Evolutionary conservation across 2,888 invertebrate species (phyloP), one percentile per base, ranked within the genome.

Genomic region (Drosophila paramelanica): DNA sequence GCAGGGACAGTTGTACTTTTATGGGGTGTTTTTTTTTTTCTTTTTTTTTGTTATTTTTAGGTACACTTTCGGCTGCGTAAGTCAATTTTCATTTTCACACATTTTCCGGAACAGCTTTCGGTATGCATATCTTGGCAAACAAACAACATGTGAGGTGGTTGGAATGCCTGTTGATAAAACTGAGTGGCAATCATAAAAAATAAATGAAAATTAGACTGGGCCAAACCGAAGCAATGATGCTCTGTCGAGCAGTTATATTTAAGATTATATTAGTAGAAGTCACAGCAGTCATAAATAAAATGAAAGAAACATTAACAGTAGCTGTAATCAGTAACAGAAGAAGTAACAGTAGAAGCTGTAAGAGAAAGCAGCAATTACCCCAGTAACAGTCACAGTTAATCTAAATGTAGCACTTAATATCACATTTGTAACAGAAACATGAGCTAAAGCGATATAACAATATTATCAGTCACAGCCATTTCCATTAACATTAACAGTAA

Each of bases 11-110:
- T 42, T 47, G 13, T 49, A 31, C 23, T 38, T 55, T 38, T 20
- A 17, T 17, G 33, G 25, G 36, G 23, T n/a, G 23, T 20, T 27
- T 25, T n/a, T 10, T 5, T 52, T 20, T 13, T 5, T 52, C 14
- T 13, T 51, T 50, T 25, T 41, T 8, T 33, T 11, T 64, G 33
- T 23, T 42, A 38, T 55, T 65, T 58, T 46, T 33, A 23, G 52
- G 27, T 57, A 7, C 42, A 43, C 45, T 11, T 41, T 45, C 50
- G 45, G 36, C 14, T 60, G 42, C 36, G 55, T 50, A 38, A 79
- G 53, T 77, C 68, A 75, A 70, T 75, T 78, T 75, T 79, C 60
- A 67, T 75, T 78, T 75, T 79, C 76, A 64, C 66, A 67, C 71
- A 67, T 74, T 74, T 70, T 69, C 58, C 55, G 64, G 20, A 8